Percentiles rank a stretch among this genome's conserved stretches.
Conservation (phyloP, 2,113 vertebrate genomes). For the Marmota monax region DNA sequence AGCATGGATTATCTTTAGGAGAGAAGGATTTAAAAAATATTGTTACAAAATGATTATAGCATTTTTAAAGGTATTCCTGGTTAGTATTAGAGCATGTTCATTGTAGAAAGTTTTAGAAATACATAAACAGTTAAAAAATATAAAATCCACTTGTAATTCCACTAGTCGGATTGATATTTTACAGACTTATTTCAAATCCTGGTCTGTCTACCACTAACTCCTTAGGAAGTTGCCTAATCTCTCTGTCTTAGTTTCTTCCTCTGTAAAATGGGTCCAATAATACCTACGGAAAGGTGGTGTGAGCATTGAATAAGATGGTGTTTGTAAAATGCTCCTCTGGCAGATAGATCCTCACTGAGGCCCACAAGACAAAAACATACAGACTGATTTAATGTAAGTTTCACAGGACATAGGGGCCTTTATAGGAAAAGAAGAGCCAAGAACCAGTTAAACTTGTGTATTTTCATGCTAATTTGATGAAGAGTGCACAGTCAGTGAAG, state of each 20-base stretch:
- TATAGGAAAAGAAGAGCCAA: neutral
- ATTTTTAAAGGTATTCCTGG: conserved; percentile 1
- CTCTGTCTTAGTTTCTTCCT: neutral
- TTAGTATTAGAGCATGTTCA: neutral
- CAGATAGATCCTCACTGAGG: neutral
- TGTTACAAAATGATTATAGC: neutral
- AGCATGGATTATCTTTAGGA: neutral
- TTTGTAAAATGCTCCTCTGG: neutral
- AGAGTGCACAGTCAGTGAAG: neutral
- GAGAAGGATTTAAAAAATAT: neutral
- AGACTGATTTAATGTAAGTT: neutral
- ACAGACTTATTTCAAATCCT: neutral
- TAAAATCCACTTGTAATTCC: neutral
- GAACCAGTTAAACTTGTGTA: neutral
- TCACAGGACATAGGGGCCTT: neutral
- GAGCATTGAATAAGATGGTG: neutral
- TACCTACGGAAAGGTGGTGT: neutral
- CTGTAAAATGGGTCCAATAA: neutral
- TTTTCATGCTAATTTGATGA: neutral
- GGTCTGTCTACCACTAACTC: neutral
- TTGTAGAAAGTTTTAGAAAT: conserved; percentile 11
- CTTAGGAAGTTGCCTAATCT: neutral
- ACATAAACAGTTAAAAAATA: neutral
- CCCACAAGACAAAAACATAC: neutral
- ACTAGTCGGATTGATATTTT: neutral